Conservation (phyloP, 2,113 vertebrate genomes). For the Chiloscyllium plagiosum region DNA sequence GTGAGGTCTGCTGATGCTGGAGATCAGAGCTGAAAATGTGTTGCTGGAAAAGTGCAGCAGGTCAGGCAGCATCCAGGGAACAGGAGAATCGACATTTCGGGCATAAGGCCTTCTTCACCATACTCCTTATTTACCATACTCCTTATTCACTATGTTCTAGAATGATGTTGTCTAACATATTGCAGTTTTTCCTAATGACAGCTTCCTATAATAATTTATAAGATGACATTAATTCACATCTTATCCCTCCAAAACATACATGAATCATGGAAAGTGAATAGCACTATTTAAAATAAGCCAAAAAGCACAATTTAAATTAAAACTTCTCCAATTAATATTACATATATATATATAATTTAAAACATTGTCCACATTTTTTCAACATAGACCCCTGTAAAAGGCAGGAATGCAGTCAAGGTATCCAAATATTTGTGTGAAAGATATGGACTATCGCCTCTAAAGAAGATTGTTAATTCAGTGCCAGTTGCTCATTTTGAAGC, state of each 20-base stretch:
- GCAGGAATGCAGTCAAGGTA: not conserved
- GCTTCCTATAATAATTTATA: not conserved
- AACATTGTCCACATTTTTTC: not conserved
- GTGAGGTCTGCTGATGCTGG: no score
- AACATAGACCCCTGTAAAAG: not conserved
- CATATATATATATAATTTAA: not conserved
- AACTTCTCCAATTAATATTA: not conserved
- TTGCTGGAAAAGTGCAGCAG: no score
- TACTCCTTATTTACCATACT: no score
- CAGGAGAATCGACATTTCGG: no score
- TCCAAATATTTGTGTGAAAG: slow-evolving; percentile 11
- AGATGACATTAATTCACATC: not conserved
- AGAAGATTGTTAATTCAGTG: not conserved
- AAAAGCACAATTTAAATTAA: not conserved
- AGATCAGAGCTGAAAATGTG: no score
- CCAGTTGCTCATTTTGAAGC: not conserved
- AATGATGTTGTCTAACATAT: not conserved
- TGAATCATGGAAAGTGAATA: not conserved
- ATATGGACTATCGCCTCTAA: not conserved
- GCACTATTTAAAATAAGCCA: not conserved
- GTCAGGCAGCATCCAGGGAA: no score
- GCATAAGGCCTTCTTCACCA: no score
- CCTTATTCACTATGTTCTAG: not conserved
- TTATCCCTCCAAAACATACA: not conserved
- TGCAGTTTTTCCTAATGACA: not conserved